A percentile compares a stretch with the other conserved stretches of the same genome.
Evolutionary conservation across 2,888 invertebrate genomes (phyloP).

Genomic region (Platypus cylindrus): DNA sequence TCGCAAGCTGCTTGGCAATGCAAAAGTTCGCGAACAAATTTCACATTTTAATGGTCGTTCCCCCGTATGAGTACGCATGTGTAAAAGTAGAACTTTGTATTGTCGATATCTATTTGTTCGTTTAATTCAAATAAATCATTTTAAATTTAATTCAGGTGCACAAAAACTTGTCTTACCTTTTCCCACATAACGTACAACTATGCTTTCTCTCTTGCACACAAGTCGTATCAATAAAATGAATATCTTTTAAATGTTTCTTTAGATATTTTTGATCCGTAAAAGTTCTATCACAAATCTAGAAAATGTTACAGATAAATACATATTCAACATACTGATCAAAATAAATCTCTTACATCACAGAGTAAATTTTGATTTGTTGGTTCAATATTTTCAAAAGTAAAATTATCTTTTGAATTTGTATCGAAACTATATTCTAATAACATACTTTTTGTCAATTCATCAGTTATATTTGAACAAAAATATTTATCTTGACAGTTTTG

Average conservation of each 20-base stretch:
- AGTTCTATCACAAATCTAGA: conserved; percentile 29
- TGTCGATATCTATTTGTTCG: conserved; percentile 30
- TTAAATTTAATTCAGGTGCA: conserved; percentile 1
- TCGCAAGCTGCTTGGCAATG: conserved; percentile 30
- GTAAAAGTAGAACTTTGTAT: conserved; percentile 28
- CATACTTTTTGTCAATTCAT: conserved; percentile 26
- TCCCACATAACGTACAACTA: conserved; percentile 31
- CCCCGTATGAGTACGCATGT: conserved; percentile 32
- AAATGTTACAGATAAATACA: no score
- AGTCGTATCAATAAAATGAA: conserved; percentile 23
- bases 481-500: conserved; percentile 30
- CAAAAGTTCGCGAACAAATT: conserved; percentile 30
- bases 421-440: conserved; percentile 22
- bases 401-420: conserved; percentile 15
- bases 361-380: conserved; percentile 18
- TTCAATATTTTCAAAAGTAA: conserved; percentile 16
- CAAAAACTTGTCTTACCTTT: conserved; percentile 22
- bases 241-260: conserved; percentile 26
- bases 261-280: conserved; percentile 26
- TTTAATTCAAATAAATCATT: neutral
- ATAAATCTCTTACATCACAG: conserved; percentile 22
- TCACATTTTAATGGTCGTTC: conserved; percentile 32
- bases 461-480: conserved; percentile 27
- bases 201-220: conserved; percentile 25
- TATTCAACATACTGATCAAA: neutral